A percentile compares a stretch with the other conserved stretches of the same genome.
Evolutionary conservation across 2,888 invertebrate genomes (phyloP).

Genomic region (Tricholauxania praeusta): DNA sequence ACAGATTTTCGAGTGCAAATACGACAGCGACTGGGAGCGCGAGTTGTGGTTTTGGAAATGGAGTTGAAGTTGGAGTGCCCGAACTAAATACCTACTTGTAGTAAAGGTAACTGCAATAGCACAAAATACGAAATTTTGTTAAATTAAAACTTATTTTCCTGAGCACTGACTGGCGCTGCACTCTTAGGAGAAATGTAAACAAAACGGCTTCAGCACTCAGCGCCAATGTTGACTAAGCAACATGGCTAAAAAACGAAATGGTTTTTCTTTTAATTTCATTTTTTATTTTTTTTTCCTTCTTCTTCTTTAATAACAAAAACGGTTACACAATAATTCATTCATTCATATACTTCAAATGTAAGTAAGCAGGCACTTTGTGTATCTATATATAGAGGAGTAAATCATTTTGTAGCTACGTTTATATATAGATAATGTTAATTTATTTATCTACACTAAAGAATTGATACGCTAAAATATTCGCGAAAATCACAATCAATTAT

Average conservation of each 20-base stretch:
- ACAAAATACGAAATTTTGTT: no score
- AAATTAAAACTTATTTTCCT: slow-evolving; percentile 5
- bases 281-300: not conserved
- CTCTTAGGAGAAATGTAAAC: slow-evolving; percentile 29
- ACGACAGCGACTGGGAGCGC: no score
- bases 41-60: slow-evolving; percentile 1
- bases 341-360: not conserved
- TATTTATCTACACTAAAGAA: not conserved
- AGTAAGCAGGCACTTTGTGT: not conserved
- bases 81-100: slow-evolving; percentile 36
- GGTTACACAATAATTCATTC: slow-evolving; percentile 31
- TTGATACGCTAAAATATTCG: not conserved
- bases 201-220: slow-evolving; percentile 21
- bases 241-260: slow-evolving; percentile 5
- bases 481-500: not conserved
- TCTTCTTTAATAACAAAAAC: slow-evolving; percentile 17
- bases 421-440: not conserved
- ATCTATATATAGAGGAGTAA: not conserved
- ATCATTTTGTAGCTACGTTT: not conserved
- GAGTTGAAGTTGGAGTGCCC: slow-evolving; percentile 12
- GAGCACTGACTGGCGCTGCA: not conserved
- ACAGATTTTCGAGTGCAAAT: no score
- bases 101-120: not conserved
- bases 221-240: slow-evolving; percentile 4
- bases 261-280: not conserved